Evolutionary conservation across 92 coral and sea anemone species (phyloP), one percentile per base, ranked within the genome.

Genomic region (Epizoanthus scotinus): DNA sequence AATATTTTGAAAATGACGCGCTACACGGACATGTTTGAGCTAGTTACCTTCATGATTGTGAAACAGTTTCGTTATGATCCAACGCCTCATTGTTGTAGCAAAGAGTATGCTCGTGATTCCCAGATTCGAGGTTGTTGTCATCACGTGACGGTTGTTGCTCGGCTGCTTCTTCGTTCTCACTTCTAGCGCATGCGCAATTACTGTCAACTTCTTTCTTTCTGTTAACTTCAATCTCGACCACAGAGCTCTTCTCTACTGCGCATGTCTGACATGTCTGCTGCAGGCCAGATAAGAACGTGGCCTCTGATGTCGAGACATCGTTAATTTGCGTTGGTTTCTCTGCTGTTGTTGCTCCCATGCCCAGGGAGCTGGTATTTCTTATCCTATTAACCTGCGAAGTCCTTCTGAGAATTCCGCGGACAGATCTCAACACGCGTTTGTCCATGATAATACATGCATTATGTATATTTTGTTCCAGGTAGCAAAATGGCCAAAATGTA

Each of bases 401-500:
- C 2, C 20, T 27, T 17, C 14, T 53, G 50, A 71, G 44, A 52
- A 71, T 2, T 28, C 49, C 29, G 50, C 61, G 63, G 13, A 29
- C 6, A 53, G 55, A 49, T n/a, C 28, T 5, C 18, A 71, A 6
- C 42, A 71, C 63, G 26, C 78, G 44, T 7, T 53, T 53, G 78
- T 71, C 78, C 63, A 55, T 27, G 44, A 53, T 71, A 15, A 28
- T 54, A 38, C 53, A 71, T 14, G 53, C 62, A 24, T n/a, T n/a
- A n/a, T n/a, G n/a, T n/a, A n/a, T n/a, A n/a, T n/a, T n/a, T n/a
- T n/a, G n/a, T n/a, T n/a, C n/a, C n/a, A n/a, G n/a, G n/a, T n/a
- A n/a, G n/a, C n/a, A n/a, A n/a, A n/a, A n/a, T n/a, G n/a, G n/a
- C n/a, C n/a, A n/a, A n/a, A n/a, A n/a, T n/a, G n/a, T n/a, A n/a